Base-by-base conservation (phyloP, 2,113 vertebrate genomes). In the Amphilophus citrinellus region DNA sequence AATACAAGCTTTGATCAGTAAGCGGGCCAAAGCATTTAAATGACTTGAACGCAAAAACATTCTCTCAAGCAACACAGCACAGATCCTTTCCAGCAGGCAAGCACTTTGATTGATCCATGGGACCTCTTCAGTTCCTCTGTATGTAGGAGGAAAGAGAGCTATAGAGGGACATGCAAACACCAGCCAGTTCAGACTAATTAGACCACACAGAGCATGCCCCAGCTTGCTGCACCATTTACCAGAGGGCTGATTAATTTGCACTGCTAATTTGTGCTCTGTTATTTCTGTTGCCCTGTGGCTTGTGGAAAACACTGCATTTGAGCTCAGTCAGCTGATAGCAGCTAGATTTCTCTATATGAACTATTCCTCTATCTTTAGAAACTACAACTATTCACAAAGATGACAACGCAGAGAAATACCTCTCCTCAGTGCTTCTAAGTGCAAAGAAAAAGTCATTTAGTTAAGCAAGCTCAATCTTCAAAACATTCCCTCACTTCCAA, bases 241-340 rank as follows among this genome's bases (percentile, higher is more conserved):
- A 61, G 89, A 85, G 86, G 76, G 76, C 68, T 88, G 77, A 59
- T 86, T 88, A 58, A 84, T 88, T 88, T 71, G 53, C 78, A 50
- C 59, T 37, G 13, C 68, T 93, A 73, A 89, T 87, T 82, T 57
- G 35, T 32, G 9, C 14, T 1, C n/a, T 75, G 50, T 79, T 76
- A 50, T 61, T 80, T 83, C 76, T 57, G 24, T 82, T 77, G 76
- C 50, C 66, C 56, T 17, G 7, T 18, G 39, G 76, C 57, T 89
- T 53, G 47, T 56, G 85, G 87, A 61, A 79, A 88, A 60, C 61
- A 22, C 42, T 58, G 32, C 44, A 42, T 44, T 66, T 60, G 17
- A 9, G 10, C 73, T 44, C 35, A 76, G 58, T 59, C 56, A 80
- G 76, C 66, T n/a, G 18, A 37, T 59, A 63, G 61, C 83, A 53